These are phyloP conservation scores for Dryocosmus kuriphilus DNA, from an alignment of 2,888 invertebrate species.

Conservation along the genomic window DNA sequence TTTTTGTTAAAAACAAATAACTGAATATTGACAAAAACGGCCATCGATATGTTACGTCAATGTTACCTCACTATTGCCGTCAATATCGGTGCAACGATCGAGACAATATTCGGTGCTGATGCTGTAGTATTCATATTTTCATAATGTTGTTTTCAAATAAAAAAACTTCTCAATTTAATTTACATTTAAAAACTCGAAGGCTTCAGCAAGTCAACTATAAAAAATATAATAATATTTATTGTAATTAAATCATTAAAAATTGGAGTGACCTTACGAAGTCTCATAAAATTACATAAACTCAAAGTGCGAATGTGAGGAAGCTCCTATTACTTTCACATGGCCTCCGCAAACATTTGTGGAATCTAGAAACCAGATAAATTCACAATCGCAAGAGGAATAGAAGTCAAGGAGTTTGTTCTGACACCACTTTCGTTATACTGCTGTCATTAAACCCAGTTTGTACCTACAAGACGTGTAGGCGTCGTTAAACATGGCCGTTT, in stretches of 20 bases:
- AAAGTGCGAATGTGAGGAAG: slow-evolving; percentile 56
- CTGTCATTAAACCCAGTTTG: slow-evolving; percentile 9
- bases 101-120: no score
- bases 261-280: slow-evolving; percentile 19
- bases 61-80: no score
- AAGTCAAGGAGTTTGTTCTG: slow-evolving; percentile 44
- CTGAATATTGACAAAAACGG: no score
- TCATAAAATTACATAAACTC: slow-evolving; percentile 53
- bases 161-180: no score
- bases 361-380: slow-evolving; percentile 59
- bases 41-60: no score
- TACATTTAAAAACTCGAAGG: no score
- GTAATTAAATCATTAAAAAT: neutral
- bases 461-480: slow-evolving; percentile 10
- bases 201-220: no score
- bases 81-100: no score
- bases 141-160: no score
- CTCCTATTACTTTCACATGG: slow-evolving; percentile 68
- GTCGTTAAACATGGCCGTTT: slow-evolving; percentile 18
- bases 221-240: no score
- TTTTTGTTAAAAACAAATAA: no score
- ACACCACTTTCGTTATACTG: slow-evolving; percentile 20
- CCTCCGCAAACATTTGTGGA: slow-evolving; percentile 64
- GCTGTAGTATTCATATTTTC: no score
- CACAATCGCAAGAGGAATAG: slow-evolving; percentile 45